phyloP scores from a whole-genome alignment of 2,888 invertebrate genomes.

The Nematopogon swammerdamellus region DNA sequence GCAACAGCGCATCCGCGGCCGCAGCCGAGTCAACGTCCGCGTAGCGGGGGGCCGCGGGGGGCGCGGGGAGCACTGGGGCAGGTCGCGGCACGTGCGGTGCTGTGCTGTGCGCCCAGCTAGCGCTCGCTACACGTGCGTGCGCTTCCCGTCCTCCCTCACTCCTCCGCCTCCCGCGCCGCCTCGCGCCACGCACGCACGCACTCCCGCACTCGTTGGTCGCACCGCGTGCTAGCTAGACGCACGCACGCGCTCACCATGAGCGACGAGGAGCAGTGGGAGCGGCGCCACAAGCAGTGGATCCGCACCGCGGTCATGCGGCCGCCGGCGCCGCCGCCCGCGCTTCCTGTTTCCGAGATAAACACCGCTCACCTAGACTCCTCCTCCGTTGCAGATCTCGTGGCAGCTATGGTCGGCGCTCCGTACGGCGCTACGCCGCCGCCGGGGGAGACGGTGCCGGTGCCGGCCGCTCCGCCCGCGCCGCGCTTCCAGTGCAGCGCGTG shows the following conservation, averaged over 20 bases:
- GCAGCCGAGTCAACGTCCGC: not conserved
- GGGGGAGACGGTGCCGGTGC: constrained; percentile 51
- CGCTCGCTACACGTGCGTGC: constrained; percentile 10
- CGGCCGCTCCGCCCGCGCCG: constrained; percentile 32
- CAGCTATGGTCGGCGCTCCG: constrained; percentile 5
- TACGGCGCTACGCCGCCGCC: constrained; percentile 8
- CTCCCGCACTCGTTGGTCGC: constrained; percentile 4
- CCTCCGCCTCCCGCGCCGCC: not conserved
- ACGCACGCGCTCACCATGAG: constrained; percentile 13
- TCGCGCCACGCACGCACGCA: not conserved
- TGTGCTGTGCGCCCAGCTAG: constrained; percentile 4
- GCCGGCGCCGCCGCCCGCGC: constrained; percentile 18
- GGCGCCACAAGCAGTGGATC: constrained; percentile 43
- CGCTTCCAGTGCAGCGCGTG: constrained; percentile 59
- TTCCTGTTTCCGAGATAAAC: no score
- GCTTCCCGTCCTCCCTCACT: not conserved
- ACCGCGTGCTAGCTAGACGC: constrained; percentile 5
- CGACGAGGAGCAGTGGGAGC: constrained; percentile 21
- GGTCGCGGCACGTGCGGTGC: constrained; percentile 1
- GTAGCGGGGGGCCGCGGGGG: not conserved
- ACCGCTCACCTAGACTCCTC: constrained; percentile 35
- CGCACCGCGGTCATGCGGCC: constrained; percentile 42
- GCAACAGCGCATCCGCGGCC: not conserved
- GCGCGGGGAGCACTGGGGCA: not conserved
- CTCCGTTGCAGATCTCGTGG: constrained; percentile 22